These are phyloP conservation scores for Zosterops borbonicus DNA, from an alignment of 2,113 vertebrate genomes.

Conservation along the genomic window DNA sequence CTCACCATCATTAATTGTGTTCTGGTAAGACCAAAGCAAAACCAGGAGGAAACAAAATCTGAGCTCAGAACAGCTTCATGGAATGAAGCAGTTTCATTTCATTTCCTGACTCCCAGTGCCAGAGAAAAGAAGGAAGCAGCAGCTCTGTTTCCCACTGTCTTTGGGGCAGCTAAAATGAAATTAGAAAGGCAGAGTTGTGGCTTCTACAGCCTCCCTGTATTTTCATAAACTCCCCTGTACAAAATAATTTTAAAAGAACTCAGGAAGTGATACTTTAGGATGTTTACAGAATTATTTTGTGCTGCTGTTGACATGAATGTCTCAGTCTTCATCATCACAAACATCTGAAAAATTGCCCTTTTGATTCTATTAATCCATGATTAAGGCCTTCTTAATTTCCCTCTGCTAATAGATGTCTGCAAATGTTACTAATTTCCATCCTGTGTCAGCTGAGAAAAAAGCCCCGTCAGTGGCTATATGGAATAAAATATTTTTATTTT, in stretches of 20 bases:
- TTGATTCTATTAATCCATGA: not conserved
- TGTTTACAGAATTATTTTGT: not conserved
- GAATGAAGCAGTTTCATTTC: too few relatives aligned
- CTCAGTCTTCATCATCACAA: not conserved
- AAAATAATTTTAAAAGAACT: not conserved
- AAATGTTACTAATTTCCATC: not conserved
- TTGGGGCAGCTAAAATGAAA: not conserved
- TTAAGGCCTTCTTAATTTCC: not conserved
- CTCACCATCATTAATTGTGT: not conserved
- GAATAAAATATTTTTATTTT: not conserved
- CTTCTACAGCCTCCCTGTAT: not conserved
- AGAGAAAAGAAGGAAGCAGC: not conserved
- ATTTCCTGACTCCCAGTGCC: not conserved
- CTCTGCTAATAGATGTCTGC: not conserved
- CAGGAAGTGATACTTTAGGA: not conserved
- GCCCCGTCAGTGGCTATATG: not conserved
- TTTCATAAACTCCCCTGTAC: not conserved
- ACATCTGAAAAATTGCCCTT: not conserved
- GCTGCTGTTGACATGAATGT: not conserved
- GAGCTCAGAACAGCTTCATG: not conserved
- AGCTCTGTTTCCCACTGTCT: not conserved
- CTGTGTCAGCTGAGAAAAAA: not conserved
- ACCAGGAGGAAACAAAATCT: not conserved
- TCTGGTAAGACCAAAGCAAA: not conserved
- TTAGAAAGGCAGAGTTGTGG: not conserved